A percentile compares a stretch with the other conserved stretches of the same genome.
These are phyloP conservation scores for Drosophila pallidifrons DNA, from an alignment of 1,140 invertebrate species.

Conservation along the genomic window DNA sequence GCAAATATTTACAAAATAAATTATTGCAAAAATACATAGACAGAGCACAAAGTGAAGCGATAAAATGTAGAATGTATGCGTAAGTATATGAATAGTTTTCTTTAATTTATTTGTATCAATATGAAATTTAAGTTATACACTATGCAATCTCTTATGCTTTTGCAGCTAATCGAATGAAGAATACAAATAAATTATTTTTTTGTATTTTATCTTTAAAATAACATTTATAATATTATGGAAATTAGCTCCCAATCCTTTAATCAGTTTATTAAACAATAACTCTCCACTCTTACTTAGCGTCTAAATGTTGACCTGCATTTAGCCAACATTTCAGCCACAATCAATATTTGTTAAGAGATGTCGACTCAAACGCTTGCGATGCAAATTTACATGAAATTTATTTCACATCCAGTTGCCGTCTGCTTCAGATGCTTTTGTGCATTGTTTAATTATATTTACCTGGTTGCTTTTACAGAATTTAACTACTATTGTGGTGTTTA, in stretches of 20 bases:
- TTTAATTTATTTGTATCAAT: not conserved
- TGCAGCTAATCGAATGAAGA: not conserved
- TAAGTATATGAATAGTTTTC: constrained; percentile 5
- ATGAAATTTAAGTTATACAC: not conserved
- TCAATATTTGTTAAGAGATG: constrained; percentile 34
- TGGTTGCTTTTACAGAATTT: constrained; percentile 4
- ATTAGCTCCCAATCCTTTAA: not conserved
- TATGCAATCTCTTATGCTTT: not conserved
- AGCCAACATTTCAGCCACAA: constrained; percentile 17
- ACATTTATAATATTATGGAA: too few species aligned
- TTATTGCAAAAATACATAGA: constrained; percentile 23
- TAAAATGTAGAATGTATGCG: constrained; percentile 19
- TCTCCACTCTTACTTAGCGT: not conserved
- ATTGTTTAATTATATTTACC: constrained; percentile 48
- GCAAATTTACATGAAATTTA: constrained; percentile 23
- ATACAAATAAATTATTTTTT: not conserved
- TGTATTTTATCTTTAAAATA: not conserved
- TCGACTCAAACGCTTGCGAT: constrained; percentile 10
- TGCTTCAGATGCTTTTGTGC: constrained; percentile 48
- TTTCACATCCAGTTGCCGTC: constrained; percentile 9
- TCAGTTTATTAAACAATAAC: too few species aligned
- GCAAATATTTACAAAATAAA: constrained; percentile 44
- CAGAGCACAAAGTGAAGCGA: constrained; percentile 8
- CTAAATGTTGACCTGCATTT: constrained; percentile 6
- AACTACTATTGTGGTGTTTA: constrained; percentile 26